Percentiles rank a stretch among this genome's conserved stretches.
Conservation (phyloP, 1,140 invertebrate species). For the Rhizoglyphus robini region DNA sequence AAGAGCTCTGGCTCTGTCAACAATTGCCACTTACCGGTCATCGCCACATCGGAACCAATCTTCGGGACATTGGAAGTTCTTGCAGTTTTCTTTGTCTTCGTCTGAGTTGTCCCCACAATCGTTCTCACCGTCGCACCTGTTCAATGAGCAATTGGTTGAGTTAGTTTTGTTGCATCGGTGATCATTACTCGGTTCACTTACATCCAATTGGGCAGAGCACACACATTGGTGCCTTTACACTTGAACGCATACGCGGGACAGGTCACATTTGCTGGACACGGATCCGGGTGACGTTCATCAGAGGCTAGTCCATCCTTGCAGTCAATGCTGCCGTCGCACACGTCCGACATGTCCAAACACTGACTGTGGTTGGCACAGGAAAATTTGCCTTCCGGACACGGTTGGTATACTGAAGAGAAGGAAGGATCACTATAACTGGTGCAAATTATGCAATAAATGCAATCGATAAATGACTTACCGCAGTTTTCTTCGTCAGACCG, state of each 20-base stretch:
- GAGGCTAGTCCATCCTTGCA: constrained; percentile 17
- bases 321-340: constrained; percentile 16
- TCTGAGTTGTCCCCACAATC: constrained; percentile 20
- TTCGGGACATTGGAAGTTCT: constrained; percentile 18
- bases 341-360: constrained; percentile 8
- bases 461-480: background rate
- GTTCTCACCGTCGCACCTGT: constrained; percentile 2
- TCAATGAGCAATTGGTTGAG: background rate
- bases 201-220: constrained; percentile 19
- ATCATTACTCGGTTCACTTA: background rate
- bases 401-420: constrained; percentile 3
- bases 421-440: too few species aligned
- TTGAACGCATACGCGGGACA: constrained; percentile 20
- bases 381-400: constrained; percentile 16
- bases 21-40: constrained; percentile 6
- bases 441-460: too few species aligned
- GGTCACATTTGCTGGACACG: constrained; percentile 16
- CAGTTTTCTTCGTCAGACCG: constrained; percentile 9
- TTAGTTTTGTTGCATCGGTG: background rate
- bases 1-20: background rate
- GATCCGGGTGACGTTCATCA: constrained; percentile 17
- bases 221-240: constrained; percentile 12
- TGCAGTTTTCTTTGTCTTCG: constrained; percentile 9
- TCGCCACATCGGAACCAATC: constrained; percentile 19
- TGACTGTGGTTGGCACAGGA: constrained; percentile 16